Conservation (phyloP, 2,888 invertebrate genomes). For the Cheilosia variabilis region DNA sequence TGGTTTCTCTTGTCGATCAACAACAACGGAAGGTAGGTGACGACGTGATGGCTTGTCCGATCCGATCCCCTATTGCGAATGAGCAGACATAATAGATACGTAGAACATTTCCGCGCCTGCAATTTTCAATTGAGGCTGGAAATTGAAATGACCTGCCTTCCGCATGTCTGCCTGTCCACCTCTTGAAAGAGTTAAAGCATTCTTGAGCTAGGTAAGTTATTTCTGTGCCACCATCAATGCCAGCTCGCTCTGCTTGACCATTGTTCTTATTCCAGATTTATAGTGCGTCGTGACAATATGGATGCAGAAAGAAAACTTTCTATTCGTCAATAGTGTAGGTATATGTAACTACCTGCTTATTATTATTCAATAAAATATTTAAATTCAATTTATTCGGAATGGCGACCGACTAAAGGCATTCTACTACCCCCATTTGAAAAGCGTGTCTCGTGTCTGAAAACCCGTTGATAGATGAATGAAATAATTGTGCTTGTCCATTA, state of each 20-base stretch:
- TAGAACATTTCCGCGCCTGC: constrained; percentile 24
- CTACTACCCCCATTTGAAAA: not conserved
- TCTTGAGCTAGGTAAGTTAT: not conserved
- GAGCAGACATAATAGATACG: not conserved
- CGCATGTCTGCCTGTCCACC: constrained; percentile 6
- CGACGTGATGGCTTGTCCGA: constrained; percentile 43
- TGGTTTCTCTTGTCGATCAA: constrained; percentile 25
- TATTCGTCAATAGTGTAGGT: constrained; percentile 8
- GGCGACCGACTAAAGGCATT: too few species aligned
- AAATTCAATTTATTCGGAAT: constrained; percentile 13
- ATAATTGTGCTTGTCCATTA: not conserved
- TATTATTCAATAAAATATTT: constrained; percentile 14
- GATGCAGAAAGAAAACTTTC: constrained; percentile 21
- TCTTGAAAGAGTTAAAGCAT: not conserved
- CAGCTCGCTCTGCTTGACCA: not conserved
- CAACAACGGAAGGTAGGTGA: not conserved
- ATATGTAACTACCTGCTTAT: not conserved
- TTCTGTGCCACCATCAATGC: not conserved
- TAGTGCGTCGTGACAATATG: not conserved
- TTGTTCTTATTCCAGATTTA: not conserved
- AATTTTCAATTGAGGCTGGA: constrained; percentile 28
- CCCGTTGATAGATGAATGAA: not conserved
- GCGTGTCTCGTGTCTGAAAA: not conserved
- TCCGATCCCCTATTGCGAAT: constrained; percentile 9
- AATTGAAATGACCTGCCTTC: constrained; percentile 34